These are phyloP conservation scores for Cephalopachus bancanus DNA, from an alignment of 2,797 vertebrate species.

Conservation along the genomic window DNA sequence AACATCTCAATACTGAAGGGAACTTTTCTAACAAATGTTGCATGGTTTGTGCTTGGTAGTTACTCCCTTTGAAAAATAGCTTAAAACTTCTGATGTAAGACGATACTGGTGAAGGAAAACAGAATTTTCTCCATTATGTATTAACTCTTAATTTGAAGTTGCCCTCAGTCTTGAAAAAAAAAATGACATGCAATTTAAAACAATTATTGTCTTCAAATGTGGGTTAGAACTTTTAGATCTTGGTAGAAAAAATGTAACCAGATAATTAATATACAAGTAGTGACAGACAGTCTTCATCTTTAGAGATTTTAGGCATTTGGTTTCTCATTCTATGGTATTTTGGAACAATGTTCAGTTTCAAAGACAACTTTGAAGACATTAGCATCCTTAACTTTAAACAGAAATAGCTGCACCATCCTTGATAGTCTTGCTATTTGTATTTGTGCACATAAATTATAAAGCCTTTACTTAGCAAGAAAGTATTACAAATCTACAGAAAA, in stretches of 20 bases:
- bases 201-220: slow-evolving; percentile 19
- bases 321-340: not conserved
- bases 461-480: not conserved
- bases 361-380: not conserved
- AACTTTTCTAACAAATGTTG: slow-evolving; percentile 45
- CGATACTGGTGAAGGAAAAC: not conserved
- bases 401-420: not conserved
- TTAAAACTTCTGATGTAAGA: not conserved
- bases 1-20: slow-evolving; percentile 1
- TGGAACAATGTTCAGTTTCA: not conserved
- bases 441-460: not conserved
- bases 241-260: not conserved
- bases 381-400: slow-evolving; percentile 27
- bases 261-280: not conserved
- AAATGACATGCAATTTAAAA: not conserved
- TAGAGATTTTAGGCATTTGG: not conserved
- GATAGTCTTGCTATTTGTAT: not conserved
- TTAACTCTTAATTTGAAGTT: slow-evolving; percentile 19
- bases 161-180: slow-evolving; percentile 10
- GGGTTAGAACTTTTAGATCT: slow-evolving; percentile 26
- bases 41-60: not conserved
- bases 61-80: not conserved
- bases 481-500: not conserved
- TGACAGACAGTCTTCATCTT: not conserved
- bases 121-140: not conserved